Percentiles rank a stretch among this genome's conserved stretches.
Evolutionary conservation across 2,113 vertebrate species (phyloP).

Genomic region (Crotophaga sulcirostris): DNA sequence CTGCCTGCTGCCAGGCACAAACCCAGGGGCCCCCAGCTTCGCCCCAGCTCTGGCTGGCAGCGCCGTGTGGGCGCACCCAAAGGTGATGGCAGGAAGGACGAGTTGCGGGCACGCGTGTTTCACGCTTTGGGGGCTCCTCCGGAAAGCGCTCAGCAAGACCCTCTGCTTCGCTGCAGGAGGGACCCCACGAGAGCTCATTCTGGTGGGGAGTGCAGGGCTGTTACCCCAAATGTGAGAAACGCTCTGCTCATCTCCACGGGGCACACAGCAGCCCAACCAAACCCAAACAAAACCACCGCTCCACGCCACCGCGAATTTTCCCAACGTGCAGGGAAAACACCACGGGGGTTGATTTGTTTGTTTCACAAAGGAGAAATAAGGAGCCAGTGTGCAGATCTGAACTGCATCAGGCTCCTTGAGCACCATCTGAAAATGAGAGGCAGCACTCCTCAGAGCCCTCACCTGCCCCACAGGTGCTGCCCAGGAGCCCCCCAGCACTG

Average conservation of each 20-base stretch:
- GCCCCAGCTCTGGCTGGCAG: too few species aligned
- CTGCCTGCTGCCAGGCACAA: too few species aligned
- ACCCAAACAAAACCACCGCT: rapidly evolving
- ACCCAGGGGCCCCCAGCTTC: too few species aligned
- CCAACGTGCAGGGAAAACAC: background rate
- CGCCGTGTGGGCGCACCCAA: too few species aligned
- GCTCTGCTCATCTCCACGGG: background rate
- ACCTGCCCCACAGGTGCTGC: rapidly evolving
- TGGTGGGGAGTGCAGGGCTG: background rate
- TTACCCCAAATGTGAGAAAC: background rate
- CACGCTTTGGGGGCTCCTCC: too few species aligned
- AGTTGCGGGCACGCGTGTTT: rapidly evolving
- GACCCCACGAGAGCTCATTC: background rate
- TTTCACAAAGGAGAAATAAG: background rate
- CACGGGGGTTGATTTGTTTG: too few species aligned
- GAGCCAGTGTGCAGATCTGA: background rate
- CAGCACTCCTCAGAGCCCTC: background rate
- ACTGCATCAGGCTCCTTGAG: rapidly evolving
- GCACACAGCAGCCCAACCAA: background rate
- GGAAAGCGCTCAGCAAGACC: background rate
- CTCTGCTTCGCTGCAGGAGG: background rate
- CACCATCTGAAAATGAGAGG: background rate
- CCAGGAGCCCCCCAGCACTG: background rate
- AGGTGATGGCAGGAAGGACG: too few species aligned
- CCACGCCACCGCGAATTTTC: background rate